Evolutionary conservation across 2,888 invertebrate species (phyloP).

Genomic region (Clistopyga incitator): DNA sequence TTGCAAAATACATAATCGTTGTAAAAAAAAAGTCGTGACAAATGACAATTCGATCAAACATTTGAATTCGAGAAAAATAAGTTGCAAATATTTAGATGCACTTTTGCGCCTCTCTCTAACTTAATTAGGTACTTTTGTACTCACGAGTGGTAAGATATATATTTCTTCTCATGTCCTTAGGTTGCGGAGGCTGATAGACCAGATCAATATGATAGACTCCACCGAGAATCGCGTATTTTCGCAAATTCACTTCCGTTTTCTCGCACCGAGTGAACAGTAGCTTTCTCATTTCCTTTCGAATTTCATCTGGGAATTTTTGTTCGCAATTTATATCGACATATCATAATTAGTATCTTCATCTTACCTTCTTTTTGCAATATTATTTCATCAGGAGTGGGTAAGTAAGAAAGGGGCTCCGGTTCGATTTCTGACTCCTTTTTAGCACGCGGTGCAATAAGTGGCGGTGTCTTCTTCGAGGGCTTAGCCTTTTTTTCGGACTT

Average conservation of each 20-base stretch:
- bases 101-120: background rate
- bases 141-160: conserved; percentile 86
- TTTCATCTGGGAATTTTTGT: conserved; percentile 83
- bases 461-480: conserved; percentile 63
- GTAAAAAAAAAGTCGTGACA: no score
- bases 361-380: conserved; percentile 76
- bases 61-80: no score
- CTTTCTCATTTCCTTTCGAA: conserved; percentile 74
- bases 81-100: no score
- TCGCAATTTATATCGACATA: background rate
- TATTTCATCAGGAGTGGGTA: conserved; percentile 78
- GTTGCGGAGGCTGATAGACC: conserved; percentile 91
- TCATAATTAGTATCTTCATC: conserved; percentile 1
- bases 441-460: conserved; percentile 28
- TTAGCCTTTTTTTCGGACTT: conserved; percentile 68
- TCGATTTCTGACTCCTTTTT: conserved; percentile 84
- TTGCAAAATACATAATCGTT: no score
- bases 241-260: conserved; percentile 88
- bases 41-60: no score
- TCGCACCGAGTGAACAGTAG: conserved; percentile 77
- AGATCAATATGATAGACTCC: conserved; percentile 91
- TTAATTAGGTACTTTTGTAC: conserved; percentile 72
- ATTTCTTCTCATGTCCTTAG: conserved; percentile 86
- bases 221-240: conserved; percentile 91
- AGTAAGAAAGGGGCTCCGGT: conserved; percentile 82